These are phyloP conservation scores for Hassar affinis DNA, from an alignment of 2,113 vertebrate species.

Conservation along the genomic window DNA sequence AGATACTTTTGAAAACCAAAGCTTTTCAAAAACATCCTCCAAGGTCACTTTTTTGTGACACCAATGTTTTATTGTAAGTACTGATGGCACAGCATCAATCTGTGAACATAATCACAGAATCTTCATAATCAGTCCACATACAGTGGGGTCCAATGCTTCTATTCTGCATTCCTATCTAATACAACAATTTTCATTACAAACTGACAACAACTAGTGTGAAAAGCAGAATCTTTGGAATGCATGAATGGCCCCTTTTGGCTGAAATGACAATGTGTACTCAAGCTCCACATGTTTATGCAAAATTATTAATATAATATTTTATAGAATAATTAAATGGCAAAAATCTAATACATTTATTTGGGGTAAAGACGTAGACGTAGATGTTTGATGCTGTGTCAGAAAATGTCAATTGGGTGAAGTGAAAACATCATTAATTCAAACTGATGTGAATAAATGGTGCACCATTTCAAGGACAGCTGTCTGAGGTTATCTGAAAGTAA, in stretches of 20 bases:
- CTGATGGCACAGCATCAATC: background rate
- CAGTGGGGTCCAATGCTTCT: background rate
- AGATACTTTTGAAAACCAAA: background rate
- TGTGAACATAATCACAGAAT: too few relatives aligned
- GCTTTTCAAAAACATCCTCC: background rate
- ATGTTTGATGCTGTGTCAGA: too few relatives aligned
- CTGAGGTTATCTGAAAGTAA: background rate
- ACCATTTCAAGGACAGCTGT: background rate
- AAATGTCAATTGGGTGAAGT: background rate
- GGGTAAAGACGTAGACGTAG: background rate
- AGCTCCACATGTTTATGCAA: too few relatives aligned
- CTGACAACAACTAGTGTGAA: background rate
- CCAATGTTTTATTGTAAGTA: background rate
- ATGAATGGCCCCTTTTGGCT: too few relatives aligned
- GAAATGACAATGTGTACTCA: too few relatives aligned
- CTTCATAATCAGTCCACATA: background rate
- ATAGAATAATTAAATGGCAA: too few relatives aligned
- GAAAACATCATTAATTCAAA: background rate
- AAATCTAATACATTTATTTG: background rate
- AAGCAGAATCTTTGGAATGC: background rate
- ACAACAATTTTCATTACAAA: background rate
- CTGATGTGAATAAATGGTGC: background rate
- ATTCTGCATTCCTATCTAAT: background rate
- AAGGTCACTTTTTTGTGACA: background rate
- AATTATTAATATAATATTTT: too few relatives aligned